Percentiles rank a stretch among this genome's conserved stretches.
Conservation (phyloP, 1,140 invertebrate genomes). For the Aradophagus sp. region DNA sequence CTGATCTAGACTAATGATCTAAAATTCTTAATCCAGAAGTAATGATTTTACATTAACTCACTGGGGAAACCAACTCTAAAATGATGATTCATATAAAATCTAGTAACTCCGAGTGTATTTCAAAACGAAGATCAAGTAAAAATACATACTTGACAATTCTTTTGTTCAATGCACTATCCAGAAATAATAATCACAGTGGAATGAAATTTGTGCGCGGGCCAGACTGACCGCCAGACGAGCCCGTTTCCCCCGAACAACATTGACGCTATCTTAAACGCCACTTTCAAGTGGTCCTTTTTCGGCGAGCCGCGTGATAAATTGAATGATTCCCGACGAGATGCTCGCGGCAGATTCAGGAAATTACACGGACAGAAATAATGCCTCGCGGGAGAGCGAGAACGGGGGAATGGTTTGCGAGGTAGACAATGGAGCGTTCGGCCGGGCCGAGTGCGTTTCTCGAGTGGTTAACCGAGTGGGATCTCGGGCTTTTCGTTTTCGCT, state of each 20-base stretch:
- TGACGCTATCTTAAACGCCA: slow-evolving; percentile 47
- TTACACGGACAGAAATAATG: slow-evolving; percentile 43
- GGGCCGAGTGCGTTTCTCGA: slow-evolving; percentile 25
- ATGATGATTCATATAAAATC: too few relatives aligned
- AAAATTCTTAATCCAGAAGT: too few relatives aligned
- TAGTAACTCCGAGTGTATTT: too few relatives aligned
- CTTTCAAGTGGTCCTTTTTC: slow-evolving; percentile 25
- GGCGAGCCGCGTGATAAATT: slow-evolving; percentile 42
- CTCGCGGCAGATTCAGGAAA: slow-evolving; percentile 37
- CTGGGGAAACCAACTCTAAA: too few relatives aligned
- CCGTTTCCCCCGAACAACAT: slow-evolving; percentile 44
- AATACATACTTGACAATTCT: too few relatives aligned
- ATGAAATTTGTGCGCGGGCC: not conserved
- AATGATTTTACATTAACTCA: too few relatives aligned
- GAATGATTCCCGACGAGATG: slow-evolving; percentile 37
- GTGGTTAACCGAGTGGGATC: slow-evolving; percentile 4
- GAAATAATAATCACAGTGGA: too few relatives aligned
- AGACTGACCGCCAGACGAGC: slow-evolving; percentile 27
- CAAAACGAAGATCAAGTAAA: too few relatives aligned
- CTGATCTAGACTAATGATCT: too few relatives aligned
- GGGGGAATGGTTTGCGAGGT: too few relatives aligned
- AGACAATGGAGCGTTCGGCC: slow-evolving; percentile 26
- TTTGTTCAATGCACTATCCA: too few relatives aligned
- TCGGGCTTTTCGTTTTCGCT: slow-evolving; percentile 16
- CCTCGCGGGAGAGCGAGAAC: too few relatives aligned